A percentile compares a stretch with the other conserved stretches of the same genome.
Evolutionary conservation across 2,113 vertebrate genomes (phyloP).

Genomic region (Acrocephalus arundinaceus): DNA sequence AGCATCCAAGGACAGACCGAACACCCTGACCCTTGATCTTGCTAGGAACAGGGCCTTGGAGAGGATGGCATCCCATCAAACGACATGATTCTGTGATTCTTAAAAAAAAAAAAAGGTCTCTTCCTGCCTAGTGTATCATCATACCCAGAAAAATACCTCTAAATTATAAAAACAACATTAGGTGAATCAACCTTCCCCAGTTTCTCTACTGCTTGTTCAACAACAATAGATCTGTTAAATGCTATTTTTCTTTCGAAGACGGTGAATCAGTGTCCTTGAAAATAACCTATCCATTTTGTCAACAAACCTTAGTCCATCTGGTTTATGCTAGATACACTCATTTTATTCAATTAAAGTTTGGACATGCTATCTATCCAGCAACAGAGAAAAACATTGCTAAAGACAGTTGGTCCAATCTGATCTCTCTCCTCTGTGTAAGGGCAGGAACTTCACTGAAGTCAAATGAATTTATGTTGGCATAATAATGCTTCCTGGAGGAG

Average conservation of each 20-base stretch:
- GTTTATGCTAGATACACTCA: not conserved
- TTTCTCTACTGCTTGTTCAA: not conserved
- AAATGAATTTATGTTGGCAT: constrained; percentile 8
- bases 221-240: not conserved
- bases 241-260: not conserved
- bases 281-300: constrained; percentile 6
- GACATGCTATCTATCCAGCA: not conserved
- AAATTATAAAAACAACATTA: not conserved
- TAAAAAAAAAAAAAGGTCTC: not conserved
- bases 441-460: not conserved
- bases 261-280: constrained; percentile 1
- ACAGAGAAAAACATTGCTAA: constrained; percentile 1
- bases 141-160: not conserved
- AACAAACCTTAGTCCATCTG: not conserved
- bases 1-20: not conserved
- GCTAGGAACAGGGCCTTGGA: not conserved
- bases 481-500: not conserved
- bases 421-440: not conserved
- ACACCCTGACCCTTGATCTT: not conserved
- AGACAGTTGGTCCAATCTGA: not conserved
- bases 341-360: constrained; percentile 34
- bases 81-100: not conserved
- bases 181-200: not conserved
- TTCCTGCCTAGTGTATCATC: not conserved
- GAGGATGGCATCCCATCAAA: not conserved